Conservation (phyloP, 2,797 vertebrate genomes). For the Spinus pinus region DNA sequence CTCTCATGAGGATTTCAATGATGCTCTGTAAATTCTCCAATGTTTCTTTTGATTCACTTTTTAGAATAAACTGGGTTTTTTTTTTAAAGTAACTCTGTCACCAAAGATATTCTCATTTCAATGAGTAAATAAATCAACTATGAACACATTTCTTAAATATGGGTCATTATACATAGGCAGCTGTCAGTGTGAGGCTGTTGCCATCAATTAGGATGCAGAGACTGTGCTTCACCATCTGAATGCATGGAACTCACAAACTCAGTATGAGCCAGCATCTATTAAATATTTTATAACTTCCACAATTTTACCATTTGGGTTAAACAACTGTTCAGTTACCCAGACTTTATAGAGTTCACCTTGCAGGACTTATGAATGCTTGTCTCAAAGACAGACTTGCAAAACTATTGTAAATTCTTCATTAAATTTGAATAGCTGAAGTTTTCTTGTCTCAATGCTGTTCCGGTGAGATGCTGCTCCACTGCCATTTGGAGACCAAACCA, state of each 20-base stretch:
- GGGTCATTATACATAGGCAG: slow-evolving; percentile 25
- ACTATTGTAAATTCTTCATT: not conserved
- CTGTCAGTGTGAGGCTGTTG: slow-evolving; percentile 24
- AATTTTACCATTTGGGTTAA: not conserved
- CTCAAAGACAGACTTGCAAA: not conserved
- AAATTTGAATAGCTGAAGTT: not conserved
- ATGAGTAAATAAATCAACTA: slow-evolving; percentile 31
- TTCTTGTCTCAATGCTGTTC: accelerated
- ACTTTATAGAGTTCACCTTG: not conserved
- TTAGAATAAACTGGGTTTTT: accelerated
- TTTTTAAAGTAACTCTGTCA: not conserved
- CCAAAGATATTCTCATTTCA: not conserved
- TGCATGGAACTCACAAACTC: not conserved
- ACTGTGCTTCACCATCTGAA: slow-evolving; percentile 24
- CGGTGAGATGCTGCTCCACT: not conserved
- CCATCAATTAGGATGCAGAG: not conserved
- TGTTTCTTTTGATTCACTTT: not conserved
- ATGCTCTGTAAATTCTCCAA: not conserved
- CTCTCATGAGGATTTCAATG: not conserved
- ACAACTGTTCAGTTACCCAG: not conserved
- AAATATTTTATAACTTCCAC: slow-evolving; percentile 37
- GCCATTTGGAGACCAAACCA: not conserved
- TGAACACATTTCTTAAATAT: slow-evolving; percentile 32
- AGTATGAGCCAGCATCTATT: not conserved
- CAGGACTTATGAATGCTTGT: not conserved